A percentile compares a stretch with the other conserved stretches of the same genome.
Evolutionary conservation across 2,888 invertebrate genomes (phyloP).

Genomic region (Lithophane ornitopus): DNA sequence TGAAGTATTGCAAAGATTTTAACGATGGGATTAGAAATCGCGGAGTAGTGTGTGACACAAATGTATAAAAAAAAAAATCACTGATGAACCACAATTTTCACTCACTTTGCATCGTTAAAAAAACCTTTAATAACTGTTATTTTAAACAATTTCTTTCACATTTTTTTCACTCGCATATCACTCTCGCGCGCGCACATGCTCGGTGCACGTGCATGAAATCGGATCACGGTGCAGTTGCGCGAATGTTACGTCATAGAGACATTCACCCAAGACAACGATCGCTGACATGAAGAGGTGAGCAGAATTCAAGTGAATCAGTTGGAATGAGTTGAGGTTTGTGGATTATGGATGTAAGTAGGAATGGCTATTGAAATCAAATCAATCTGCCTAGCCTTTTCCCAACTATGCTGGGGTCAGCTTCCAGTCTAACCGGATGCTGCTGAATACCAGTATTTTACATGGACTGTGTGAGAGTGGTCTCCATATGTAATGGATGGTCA

Average conservation of each 20-base stretch:
- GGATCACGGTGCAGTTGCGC: conserved; percentile 69
- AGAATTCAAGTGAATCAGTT: conserved; percentile 1
- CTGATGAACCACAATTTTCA: background rate
- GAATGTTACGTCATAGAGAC: conserved; percentile 74
- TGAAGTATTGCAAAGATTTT: background rate
- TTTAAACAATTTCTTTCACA: conserved; percentile 36
- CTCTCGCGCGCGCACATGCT: conserved; percentile 30
- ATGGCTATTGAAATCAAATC: background rate
- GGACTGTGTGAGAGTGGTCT: too few relatives aligned
- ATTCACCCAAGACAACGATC: conserved; percentile 66
- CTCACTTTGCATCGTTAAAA: background rate
- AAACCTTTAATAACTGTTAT: background rate
- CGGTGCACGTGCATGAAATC: conserved; percentile 53
- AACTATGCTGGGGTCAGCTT: background rate
- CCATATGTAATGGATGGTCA: background rate
- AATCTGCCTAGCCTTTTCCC: background rate
- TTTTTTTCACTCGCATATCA: conserved; percentile 24
- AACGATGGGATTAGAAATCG: background rate
- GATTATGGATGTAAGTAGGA: background rate
- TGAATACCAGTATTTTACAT: background rate
- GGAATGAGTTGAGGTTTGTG: background rate
- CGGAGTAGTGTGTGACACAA: background rate
- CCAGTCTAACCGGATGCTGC: background rate
- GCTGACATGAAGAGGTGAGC: conserved; percentile 32
- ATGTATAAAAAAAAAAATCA: background rate